Base-by-base conservation (phyloP, 2,888 invertebrate genomes). In the Habrosyne pyritoides region DNA sequence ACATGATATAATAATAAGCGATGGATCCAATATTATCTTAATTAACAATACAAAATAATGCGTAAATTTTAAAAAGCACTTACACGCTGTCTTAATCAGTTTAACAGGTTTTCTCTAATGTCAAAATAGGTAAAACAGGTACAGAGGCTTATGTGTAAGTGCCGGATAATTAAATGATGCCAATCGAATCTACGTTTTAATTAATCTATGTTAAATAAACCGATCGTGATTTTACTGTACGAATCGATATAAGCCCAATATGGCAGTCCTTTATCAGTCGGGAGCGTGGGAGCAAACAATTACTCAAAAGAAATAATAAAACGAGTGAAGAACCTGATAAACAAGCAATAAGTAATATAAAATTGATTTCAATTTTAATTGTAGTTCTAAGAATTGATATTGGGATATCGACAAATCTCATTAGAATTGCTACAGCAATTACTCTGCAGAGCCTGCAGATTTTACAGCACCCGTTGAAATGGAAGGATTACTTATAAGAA, bases 1-100 rank as follows among this genome's bases (percentile, higher is more conserved):
- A 91, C 91, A 91, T 91, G 91, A 89, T 86, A 28, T 28, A 14
- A 18, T 7, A 81, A 75, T 67, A 88, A 89, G 88, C 89, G 77
- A 86, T 85, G 83, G 73, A 75, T 72, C 71, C 75, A 71, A 71
- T 64, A 26, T 42, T 67, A 68, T 75, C 66, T 63, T 66, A 73
- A 75, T 64, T 64, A 77, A 64, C 68, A 77, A 74, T 76, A 74
- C 67, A 67, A 81, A 84, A 79, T 79, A 64, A 73, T 66, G 72
- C 67, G 59, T n/a, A 72, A 64, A 60, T 55, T 59, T 60, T 64
- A 59, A 67, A 66, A 58, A 62, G 59, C 74, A 64, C 58, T 73
- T 64, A 72, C 74, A 77, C 69, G 76, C 70, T 18, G 42, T n/a
- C 14, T 18, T 42, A 8, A 42, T 18, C 14, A 36, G 1, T 1